Conservation (phyloP, 2,113 vertebrate species). For the Brachyistius frenatus region DNA sequence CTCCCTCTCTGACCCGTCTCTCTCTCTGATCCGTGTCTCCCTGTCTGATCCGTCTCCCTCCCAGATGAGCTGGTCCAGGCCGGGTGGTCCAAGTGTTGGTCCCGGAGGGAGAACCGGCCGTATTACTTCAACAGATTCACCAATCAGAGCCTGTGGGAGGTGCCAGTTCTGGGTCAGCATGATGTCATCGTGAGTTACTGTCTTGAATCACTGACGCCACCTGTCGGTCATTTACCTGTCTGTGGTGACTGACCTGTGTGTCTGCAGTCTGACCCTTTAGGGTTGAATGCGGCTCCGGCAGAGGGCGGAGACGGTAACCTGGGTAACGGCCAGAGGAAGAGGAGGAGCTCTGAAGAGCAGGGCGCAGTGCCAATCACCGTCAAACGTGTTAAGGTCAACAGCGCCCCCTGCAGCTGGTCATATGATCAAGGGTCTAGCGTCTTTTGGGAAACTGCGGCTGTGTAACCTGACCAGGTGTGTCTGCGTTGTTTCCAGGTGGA, state of each 20-base stretch:
- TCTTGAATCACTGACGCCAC: not conserved
- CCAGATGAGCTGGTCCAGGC: slow-evolving; percentile 97
- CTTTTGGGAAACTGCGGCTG: too few species aligned
- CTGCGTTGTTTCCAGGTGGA: slow-evolving; percentile 73
- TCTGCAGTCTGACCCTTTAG: slow-evolving; percentile 94
- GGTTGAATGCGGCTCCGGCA: slow-evolving; percentile 92
- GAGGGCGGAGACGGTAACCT: slow-evolving; percentile 84
- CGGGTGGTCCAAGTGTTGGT: slow-evolving; percentile 99
- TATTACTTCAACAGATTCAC: slow-evolving; percentile 99
- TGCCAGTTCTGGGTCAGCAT: slow-evolving; percentile 96
- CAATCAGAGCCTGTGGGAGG: slow-evolving; percentile 99
- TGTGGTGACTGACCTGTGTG: not conserved
- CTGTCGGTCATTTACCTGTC: not conserved
- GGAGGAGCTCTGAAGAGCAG: slow-evolving; percentile 91
- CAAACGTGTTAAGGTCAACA: slow-evolving; percentile 88
- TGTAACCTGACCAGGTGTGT: not conserved
- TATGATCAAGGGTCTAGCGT: too few species aligned
- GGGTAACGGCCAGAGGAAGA: slow-evolving; percentile 90
- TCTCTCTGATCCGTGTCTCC: not conserved
- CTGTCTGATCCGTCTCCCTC: slow-evolving; percentile 1
- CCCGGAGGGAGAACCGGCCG: slow-evolving; percentile 94
- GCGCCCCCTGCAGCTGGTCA: not conserved
- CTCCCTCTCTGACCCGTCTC: not conserved
- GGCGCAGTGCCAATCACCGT: slow-evolving; percentile 85
- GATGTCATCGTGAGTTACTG: slow-evolving; percentile 93